These are phyloP conservation scores for Phaonia tiefii DNA, from an alignment of 2,888 invertebrate genomes.

Conservation along the genomic window DNA sequence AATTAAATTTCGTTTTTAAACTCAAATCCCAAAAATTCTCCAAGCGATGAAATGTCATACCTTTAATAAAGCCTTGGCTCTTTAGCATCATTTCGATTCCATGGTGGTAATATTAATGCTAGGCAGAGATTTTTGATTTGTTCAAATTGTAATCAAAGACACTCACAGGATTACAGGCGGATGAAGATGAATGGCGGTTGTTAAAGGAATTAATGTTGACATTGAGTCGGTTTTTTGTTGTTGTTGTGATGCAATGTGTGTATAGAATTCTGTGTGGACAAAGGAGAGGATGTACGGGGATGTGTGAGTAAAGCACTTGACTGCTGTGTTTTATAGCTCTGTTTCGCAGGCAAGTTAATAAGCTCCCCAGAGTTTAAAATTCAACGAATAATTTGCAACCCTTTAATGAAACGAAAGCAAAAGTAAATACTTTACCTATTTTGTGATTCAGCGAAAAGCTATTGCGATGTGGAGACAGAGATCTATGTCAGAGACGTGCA, in stretches of 20 bases:
- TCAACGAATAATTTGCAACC: slow-evolving; percentile 3
- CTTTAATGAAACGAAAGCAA: slow-evolving; percentile 23
- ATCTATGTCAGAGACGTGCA: slow-evolving; percentile 29
- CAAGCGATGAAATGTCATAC: not conserved
- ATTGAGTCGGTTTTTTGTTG: slow-evolving; percentile 41
- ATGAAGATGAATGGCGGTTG: slow-evolving; percentile 52
- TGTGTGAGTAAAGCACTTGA: not conserved
- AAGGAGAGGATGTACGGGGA: not conserved
- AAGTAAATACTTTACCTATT: slow-evolving; percentile 25
- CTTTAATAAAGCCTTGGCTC: slow-evolving; percentile 23
- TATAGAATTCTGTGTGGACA: not conserved
- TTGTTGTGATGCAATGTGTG: not conserved
- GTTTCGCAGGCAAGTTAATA: slow-evolving; percentile 26
- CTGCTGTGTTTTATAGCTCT: slow-evolving; percentile 21
- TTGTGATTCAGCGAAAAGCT: not conserved
- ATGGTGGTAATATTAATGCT: not conserved
- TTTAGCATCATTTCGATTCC: slow-evolving; percentile 11
- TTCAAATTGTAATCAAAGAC: not conserved
- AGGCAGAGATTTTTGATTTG: slow-evolving; percentile 44
- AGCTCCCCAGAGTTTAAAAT: slow-evolving; percentile 20
- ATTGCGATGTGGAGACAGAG: not conserved
- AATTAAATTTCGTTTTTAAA: slow-evolving; percentile 40
- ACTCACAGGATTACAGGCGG: slow-evolving; percentile 45
- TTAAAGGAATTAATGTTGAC: slow-evolving; percentile 60
- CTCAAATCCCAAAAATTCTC: not conserved